These are phyloP conservation scores for Bellardia pandia DNA, from an alignment of 2,888 invertebrate species.

Conservation along the genomic window DNA sequence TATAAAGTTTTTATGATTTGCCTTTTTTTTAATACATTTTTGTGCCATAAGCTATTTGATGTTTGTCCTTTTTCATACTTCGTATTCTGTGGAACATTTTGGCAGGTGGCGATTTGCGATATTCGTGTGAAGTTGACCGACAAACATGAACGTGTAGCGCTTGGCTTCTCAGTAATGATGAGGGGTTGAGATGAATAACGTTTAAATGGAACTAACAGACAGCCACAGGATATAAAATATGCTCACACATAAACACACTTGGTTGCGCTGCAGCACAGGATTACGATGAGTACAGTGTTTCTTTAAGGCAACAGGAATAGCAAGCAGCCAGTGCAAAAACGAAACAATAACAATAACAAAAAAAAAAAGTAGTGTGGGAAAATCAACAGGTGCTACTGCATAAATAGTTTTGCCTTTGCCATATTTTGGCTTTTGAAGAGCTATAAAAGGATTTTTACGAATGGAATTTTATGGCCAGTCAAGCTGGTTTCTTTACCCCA, in stretches of 20 bases:
- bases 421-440: conserved; percentile 56
- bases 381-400: conserved; percentile 81
- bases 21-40: background rate
- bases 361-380: conserved; percentile 78
- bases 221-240: conserved; percentile 71
- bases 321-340: conserved; percentile 36
- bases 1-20: conserved; percentile 50
- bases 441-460: conserved; percentile 69
- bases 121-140: conserved; percentile 71
- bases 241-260: conserved; percentile 1
- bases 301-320: conserved; percentile 29
- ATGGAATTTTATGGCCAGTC: conserved; percentile 70
- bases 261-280: conserved; percentile 55
- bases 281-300: conserved; percentile 61
- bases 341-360: conserved; percentile 28
- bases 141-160: conserved; percentile 48
- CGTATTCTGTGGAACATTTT: conserved; percentile 29
- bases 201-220: conserved; percentile 57
- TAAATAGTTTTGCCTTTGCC: conserved; percentile 76
- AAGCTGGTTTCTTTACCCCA: conserved; percentile 63
- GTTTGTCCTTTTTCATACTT: conserved; percentile 4
- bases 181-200: conserved; percentile 54
- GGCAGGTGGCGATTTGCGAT: conserved; percentile 76
- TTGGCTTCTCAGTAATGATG: conserved; percentile 21
- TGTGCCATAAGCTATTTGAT: conserved; percentile 19